A percentile compares a stretch with the other conserved stretches of the same genome.
These are phyloP conservation scores for Pseudococcus jackbeardsleyi DNA, from an alignment of 2,888 invertebrate species.

Conservation along the genomic window DNA sequence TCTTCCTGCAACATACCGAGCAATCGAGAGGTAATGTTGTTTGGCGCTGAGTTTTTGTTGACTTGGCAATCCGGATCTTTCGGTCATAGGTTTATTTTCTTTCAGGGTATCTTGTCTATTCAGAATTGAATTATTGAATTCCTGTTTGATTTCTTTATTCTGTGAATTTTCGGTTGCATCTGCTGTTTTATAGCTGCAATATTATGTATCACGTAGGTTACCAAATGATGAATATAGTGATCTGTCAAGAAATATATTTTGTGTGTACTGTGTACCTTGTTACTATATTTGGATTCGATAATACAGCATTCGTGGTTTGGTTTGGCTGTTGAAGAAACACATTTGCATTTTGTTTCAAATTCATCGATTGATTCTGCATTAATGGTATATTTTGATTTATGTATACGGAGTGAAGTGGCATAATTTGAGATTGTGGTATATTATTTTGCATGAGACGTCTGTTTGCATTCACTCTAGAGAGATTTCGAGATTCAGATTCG, in stretches of 20 bases:
- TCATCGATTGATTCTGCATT: conserved; percentile 2
- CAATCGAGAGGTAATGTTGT: conserved; percentile 83
- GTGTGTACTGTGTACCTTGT: no score
- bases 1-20: conserved; percentile 83
- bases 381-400: conserved; percentile 60
- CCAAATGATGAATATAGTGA: not conserved
- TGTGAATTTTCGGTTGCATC: conserved; percentile 6
- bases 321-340: conserved; percentile 54
- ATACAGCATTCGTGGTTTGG: conserved; percentile 45
- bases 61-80: conserved; percentile 68
- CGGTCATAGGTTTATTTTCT: conserved; percentile 64
- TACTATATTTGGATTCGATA: conserved; percentile 56
- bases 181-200: conserved; percentile 52
- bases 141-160: conserved; percentile 50
- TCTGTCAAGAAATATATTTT: no score
- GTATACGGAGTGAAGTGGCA: conserved; percentile 52
- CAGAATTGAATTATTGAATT: not conserved
- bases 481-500: conserved; percentile 40
- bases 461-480: conserved; percentile 28
- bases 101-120: conserved; percentile 36
- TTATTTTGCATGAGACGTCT: conserved; percentile 43
- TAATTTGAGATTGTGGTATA: conserved; percentile 45
- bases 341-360: conserved; percentile 40
- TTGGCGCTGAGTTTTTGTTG: conserved; percentile 74
- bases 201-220: not conserved